These are phyloP conservation scores for Doryteuthis pealeii DNA, from an alignment of 1,140 invertebrate genomes.

Conservation along the genomic window DNA sequence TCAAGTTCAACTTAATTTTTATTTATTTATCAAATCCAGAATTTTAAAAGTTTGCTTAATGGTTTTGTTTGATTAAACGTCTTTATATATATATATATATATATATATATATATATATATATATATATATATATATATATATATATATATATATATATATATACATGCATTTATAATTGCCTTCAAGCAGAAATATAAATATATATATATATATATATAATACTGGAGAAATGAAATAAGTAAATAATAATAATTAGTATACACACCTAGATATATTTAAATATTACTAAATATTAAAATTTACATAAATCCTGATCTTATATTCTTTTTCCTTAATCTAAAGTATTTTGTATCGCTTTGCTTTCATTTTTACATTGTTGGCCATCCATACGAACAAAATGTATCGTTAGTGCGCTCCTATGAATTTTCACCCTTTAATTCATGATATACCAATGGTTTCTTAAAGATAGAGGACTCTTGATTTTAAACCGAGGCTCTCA, in stretches of 20 bases:
- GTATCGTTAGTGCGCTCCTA: too few species aligned
- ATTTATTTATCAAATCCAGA: too few species aligned
- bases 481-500: neutral
- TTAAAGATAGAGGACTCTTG: neutral
- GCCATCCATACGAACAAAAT: too few species aligned
- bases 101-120: neutral
- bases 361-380: neutral
- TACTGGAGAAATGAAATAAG: neutral
- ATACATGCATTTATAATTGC: neutral
- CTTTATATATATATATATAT: too few species aligned
- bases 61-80: too few species aligned
- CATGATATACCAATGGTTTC: neutral
- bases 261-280: conserved; percentile 10
- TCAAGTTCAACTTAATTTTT: too few species aligned
- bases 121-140: conserved; percentile 10
- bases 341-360: too few species aligned
- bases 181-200: neutral
- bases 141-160: conserved; percentile 5
- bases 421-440: too few species aligned
- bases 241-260: neutral
- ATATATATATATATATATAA: conserved; percentile 11
- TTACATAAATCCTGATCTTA: too few species aligned
- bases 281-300: neutral
- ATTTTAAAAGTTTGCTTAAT: too few species aligned
- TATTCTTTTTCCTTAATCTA: too few species aligned